A percentile compares a stretch with the other conserved stretches of the same genome.
phyloP scores from a whole-genome alignment of 2,113 vertebrate genomes.

The Scomber japonicus region DNA sequence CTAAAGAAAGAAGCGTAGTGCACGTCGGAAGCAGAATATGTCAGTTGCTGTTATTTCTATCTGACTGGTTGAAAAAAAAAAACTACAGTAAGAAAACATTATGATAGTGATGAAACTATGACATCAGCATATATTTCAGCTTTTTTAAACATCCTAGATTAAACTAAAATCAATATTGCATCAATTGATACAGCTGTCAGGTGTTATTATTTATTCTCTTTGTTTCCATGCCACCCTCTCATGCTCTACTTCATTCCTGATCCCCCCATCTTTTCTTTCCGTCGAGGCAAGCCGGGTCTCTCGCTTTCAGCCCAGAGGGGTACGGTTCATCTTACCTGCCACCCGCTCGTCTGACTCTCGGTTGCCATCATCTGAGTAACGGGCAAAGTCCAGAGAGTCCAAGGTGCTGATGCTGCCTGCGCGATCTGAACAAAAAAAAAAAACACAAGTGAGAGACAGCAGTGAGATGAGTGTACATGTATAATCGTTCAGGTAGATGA shows the following conservation, averaged over 20 bases:
- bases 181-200: not conserved
- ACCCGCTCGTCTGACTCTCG: conserved; percentile 95
- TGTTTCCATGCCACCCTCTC: not conserved
- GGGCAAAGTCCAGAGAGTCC: conserved; percentile 98
- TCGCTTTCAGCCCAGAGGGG: not conserved
- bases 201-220: not conserved
- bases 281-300: not conserved
- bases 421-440: conserved; percentile 87
- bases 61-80: too few species aligned
- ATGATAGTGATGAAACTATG: too few species aligned
- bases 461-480: conserved; percentile 12
- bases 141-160: not conserved
- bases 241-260: not conserved
- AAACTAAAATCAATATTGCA: not conserved
- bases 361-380: conserved; percentile 99
- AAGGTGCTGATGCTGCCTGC: conserved; percentile 98
- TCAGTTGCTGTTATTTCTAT: too few species aligned
- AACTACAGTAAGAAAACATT: too few species aligned
- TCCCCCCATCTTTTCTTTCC: conserved; percentile 20
- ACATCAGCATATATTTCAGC: too few species aligned
- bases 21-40: not conserved
- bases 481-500: not conserved
- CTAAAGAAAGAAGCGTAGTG: not conserved
- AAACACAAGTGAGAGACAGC: conserved; percentile 12
- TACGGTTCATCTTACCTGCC: conserved; percentile 88